phyloP scores from a whole-genome alignment of 2,113 vertebrate species.

The Anoura caudifer region DNA sequence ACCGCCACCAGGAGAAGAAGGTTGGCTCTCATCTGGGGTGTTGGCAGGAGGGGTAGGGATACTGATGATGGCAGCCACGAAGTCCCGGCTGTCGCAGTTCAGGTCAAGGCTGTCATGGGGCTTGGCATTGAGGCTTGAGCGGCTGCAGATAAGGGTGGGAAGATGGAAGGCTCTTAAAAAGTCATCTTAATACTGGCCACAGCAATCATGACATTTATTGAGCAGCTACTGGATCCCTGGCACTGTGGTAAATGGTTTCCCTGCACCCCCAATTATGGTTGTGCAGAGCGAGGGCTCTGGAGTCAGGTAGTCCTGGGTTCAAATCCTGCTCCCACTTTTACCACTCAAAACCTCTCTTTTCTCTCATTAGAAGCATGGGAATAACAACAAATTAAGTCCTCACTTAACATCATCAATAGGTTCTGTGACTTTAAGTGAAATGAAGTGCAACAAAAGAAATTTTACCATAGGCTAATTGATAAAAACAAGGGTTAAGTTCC shows the following conservation, averaged over 20 bases:
- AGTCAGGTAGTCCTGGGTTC: neutral
- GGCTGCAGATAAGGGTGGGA: constrained; percentile 77
- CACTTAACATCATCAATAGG: neutral
- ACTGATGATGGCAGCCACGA: constrained; percentile 91
- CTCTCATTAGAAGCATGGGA: neutral
- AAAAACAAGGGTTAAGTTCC: neutral
- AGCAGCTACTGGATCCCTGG: neutral
- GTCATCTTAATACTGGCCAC: neutral
- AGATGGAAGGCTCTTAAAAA: constrained; percentile 49
- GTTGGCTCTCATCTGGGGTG: constrained; percentile 89
- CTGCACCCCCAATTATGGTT: neutral
- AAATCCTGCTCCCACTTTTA: neutral
- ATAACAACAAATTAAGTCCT: neutral
- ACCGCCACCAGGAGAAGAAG: constrained; percentile 78
- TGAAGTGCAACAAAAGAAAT: neutral
- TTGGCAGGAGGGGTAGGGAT: constrained; percentile 92
- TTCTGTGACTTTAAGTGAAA: neutral
- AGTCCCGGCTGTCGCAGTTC: constrained; percentile 89
- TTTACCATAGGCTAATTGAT: neutral
- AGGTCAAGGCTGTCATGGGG: constrained; percentile 84
- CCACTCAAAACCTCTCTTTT: neutral
- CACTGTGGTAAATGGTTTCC: neutral
- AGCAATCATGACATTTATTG: neutral
- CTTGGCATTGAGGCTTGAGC: constrained; percentile 92
- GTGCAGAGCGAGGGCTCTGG: neutral